phyloP scores from a whole-genome alignment of 1,140 invertebrate genomes.

The Temnothorax nylanderi region DNA sequence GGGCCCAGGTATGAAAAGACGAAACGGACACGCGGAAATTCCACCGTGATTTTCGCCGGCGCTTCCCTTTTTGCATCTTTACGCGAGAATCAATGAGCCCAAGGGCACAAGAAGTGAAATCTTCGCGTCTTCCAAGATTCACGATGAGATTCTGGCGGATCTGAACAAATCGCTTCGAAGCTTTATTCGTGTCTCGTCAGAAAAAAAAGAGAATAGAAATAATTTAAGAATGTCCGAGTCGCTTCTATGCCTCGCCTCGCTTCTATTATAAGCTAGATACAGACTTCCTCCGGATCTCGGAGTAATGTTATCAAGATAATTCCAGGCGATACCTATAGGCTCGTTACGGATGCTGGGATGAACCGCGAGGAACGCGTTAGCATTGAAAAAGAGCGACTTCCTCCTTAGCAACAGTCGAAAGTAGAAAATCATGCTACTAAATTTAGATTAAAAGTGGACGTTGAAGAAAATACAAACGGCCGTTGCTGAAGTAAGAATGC shows the following conservation, averaged over 20 bases:
- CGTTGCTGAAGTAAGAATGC: background rate
- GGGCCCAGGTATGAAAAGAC: conserved; percentile 65
- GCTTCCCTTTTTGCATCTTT: background rate
- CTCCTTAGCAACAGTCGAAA: conserved; percentile 39
- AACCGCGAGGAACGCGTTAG: background rate
- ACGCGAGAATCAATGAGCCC: background rate
- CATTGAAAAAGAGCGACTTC: conserved; percentile 21
- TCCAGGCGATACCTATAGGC: background rate
- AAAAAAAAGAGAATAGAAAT: background rate
- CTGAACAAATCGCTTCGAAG: background rate
- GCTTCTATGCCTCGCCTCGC: background rate
- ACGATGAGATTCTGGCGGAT: background rate
- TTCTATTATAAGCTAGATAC: too few relatives aligned
- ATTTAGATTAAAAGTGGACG: conserved; percentile 13
- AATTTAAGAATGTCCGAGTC: background rate
- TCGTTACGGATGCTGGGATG: conserved; percentile 1
- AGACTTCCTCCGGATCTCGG: background rate
- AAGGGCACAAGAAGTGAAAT: background rate
- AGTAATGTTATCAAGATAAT: background rate
- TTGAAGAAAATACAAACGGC: background rate
- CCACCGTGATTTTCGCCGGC: background rate
- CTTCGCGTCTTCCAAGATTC: background rate
- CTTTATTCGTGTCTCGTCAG: too few relatives aligned
- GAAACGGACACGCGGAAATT: conserved; percentile 51
- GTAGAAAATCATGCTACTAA: conserved; percentile 20